These are phyloP conservation scores for Fundulus diaphanus DNA, from an alignment of 2,797 vertebrate genomes.

Conservation along the genomic window DNA sequence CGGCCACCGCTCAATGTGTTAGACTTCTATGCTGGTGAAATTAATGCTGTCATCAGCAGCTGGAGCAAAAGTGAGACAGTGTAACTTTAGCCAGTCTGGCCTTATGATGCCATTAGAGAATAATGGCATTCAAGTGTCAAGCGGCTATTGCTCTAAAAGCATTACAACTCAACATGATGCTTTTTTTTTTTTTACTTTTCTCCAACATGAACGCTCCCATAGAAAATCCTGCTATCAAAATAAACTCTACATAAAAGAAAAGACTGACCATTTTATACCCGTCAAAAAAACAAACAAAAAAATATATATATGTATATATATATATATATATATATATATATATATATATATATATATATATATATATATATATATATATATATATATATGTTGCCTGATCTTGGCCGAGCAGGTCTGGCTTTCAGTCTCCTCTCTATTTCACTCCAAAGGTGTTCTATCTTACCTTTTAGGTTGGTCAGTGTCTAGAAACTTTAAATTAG, in stretches of 20 bases:
- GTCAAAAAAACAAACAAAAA: too few relatives aligned
- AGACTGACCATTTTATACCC: too few relatives aligned
- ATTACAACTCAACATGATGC: not conserved
- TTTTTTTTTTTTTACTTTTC: not conserved
- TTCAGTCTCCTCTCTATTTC: too few relatives aligned
- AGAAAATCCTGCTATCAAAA: not conserved
- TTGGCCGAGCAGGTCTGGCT: too few relatives aligned
- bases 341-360: too few relatives aligned
- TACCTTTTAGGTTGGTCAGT: too few relatives aligned
- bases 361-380: too few relatives aligned
- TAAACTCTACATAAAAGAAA: not conserved
- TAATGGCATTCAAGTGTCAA: not conserved
- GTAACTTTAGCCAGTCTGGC: constrained; percentile 26
- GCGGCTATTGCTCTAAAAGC: not conserved
- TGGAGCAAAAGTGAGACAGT: constrained; percentile 63
- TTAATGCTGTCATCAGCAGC: constrained; percentile 91
- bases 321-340: too few relatives aligned
- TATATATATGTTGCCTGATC: too few relatives aligned
- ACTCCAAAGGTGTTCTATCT: too few relatives aligned
- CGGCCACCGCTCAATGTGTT: constrained; percentile 86
- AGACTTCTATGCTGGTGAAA: constrained; percentile 82
- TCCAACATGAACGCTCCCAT: not conserved
- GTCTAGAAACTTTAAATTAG: too few relatives aligned
- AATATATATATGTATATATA: too few relatives aligned
- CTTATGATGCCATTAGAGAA: not conserved